Base-by-base conservation (phyloP, 2,888 invertebrate species). In the Sclerodermus sp. region DNA sequence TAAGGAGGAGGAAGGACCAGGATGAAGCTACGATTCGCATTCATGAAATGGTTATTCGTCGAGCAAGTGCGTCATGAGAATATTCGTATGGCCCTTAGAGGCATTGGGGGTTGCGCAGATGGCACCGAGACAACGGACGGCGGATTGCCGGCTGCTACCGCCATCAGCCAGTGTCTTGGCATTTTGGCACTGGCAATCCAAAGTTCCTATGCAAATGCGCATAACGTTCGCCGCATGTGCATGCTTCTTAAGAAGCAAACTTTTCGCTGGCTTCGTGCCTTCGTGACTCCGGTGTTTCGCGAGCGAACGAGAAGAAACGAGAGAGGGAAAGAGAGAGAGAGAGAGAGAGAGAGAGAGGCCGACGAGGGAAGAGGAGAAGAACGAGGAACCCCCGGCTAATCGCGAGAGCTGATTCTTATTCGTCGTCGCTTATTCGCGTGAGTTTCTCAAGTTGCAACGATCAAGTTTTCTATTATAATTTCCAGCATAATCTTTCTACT, bases 21-120 rank as follows among this genome's bases (percentile, higher is more conserved):
- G 57, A 57, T 60, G 55, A 54, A 60, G 55, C 45, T 49, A 49
- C 49, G 31, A 56, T 58, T 58, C 57, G 58, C 57, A 57, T 61
- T 61, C 58, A 56, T 54, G 56, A 55, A 49, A 57, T 51, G 57
- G 52, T 57, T 55, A 57, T 55, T 23, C 8, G 53, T 46, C 51
- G 51, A 55, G 53, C 53, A 55, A 57, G 55, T 55, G 59, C 47
- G 51, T 46, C 12, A 6, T 29, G 31, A 37, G 42, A 12, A 42
- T 42, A 42, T 37, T 14, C 12, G 23, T 23, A 23, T 23, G 23
- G 23, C 8, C 8, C 23, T 23, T 23, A 23, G 23, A 23, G 23
- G 23, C 23, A 23, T 23, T 5, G 3, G 4, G 23, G 8, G 23
- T 5, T 23, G 4, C n/a, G n/a, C n/a, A n/a, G n/a, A n/a, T n/a